Percentiles rank a stretch among this genome's conserved stretches.
Conservation (phyloP, 2,797 vertebrate species). For the Tapera naevia region DNA sequence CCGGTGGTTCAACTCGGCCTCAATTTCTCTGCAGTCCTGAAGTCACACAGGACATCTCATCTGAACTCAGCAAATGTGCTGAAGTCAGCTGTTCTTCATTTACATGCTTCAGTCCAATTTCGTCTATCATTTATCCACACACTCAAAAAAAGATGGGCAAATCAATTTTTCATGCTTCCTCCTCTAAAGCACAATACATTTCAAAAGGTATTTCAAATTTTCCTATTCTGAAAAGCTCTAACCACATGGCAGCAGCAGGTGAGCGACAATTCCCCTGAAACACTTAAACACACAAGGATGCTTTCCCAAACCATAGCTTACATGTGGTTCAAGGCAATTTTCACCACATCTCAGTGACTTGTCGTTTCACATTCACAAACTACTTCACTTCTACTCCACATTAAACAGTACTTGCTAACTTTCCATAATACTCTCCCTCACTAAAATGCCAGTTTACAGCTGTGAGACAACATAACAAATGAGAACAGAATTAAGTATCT, state of each 20-base stretch:
- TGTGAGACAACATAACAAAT: neutral
- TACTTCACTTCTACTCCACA: neutral
- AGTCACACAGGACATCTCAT: neutral
- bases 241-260: neutral
- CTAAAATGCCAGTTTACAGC: neutral
- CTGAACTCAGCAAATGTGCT: neutral
- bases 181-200: neutral
- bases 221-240: neutral
- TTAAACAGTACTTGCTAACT: neutral
- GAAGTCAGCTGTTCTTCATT: neutral
- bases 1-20: neutral
- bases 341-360: neutral
- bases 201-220: neutral
- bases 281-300: accelerated
- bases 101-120: neutral
- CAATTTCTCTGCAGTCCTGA: neutral
- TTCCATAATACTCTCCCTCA: neutral
- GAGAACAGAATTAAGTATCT: neutral
- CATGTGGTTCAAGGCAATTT: neutral
- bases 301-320: neutral
- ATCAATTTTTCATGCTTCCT: neutral
- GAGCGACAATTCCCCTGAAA: neutral
- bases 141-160: neutral
- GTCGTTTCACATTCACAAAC: neutral
- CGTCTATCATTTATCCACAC: neutral